These are phyloP conservation scores for Muscicapa striata DNA, from an alignment of 2,797 vertebrate genomes.

Conservation along the genomic window DNA sequence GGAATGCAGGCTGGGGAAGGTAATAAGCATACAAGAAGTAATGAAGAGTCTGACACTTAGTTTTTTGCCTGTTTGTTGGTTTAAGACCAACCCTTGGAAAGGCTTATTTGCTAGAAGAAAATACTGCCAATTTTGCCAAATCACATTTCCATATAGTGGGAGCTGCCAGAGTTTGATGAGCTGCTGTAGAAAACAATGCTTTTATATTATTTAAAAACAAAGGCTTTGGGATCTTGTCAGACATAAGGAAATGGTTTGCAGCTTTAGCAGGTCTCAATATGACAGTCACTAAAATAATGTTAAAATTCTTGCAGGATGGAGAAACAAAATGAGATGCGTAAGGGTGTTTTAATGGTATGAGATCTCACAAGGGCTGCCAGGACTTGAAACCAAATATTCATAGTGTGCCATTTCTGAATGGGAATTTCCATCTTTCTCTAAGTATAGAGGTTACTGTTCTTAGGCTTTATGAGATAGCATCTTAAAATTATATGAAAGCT, in stretches of 20 bases:
- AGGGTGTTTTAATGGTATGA: neutral
- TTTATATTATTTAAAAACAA: constrained; percentile 10
- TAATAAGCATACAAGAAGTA: neutral
- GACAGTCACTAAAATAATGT: neutral
- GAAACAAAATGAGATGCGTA: neutral
- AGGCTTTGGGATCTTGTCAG: neutral
- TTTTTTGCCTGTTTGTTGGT: neutral
- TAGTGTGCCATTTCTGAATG: neutral
- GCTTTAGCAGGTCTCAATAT: neutral
- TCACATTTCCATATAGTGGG: neutral
- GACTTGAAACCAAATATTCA: neutral
- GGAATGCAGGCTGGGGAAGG: fast-evolving
- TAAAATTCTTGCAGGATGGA: neutral
- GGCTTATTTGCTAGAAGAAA: neutral
- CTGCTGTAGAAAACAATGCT: constrained; percentile 13
- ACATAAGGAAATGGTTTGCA: neutral
- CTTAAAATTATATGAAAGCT: constrained; percentile 6
- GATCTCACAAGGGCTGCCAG: neutral
- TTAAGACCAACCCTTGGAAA: neutral
- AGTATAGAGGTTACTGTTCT: neutral
- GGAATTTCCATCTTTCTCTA: neutral
- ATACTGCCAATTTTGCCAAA: neutral
- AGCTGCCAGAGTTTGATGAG: neutral
- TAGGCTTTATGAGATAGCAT: neutral
- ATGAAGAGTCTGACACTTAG: neutral